Evolutionary conservation across 1,140 invertebrate genomes (phyloP).

Genomic region (Pemphigus obesinymphae): DNA sequence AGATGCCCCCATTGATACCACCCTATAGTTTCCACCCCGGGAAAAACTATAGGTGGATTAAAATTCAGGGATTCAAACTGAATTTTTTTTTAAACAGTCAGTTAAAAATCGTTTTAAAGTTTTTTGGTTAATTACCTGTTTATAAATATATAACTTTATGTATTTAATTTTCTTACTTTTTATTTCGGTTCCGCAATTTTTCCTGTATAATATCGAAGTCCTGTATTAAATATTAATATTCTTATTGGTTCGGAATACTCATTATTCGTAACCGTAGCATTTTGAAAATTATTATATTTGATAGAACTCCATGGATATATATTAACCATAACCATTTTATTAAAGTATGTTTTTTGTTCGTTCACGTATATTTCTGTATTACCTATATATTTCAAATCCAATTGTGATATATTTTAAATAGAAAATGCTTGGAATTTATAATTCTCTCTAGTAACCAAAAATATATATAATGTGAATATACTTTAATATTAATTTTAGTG

Average conservation of each 20-base stretch:
- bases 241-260: too few species aligned
- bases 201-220: conserved; percentile 42
- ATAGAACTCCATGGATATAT: conserved; percentile 47
- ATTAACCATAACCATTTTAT: too few species aligned
- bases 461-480: conserved; percentile 48
- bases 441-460: conserved; percentile 41
- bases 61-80: too few species aligned
- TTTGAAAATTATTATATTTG: conserved; percentile 53
- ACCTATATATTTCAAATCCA: not conserved
- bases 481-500: not conserved
- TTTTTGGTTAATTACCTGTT: conserved; percentile 23
- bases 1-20: too few species aligned
- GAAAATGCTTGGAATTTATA: conserved; percentile 34
- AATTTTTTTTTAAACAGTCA: too few species aligned
- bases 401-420: conserved; percentile 26
- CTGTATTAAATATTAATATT: too few species aligned
- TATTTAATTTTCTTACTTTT: not conserved
- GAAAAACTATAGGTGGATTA: too few species aligned
- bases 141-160: conserved; percentile 47
- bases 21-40: too few species aligned
- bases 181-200: conserved; percentile 45
- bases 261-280: conserved; percentile 50
- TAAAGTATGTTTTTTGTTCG: not conserved
- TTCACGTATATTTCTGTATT: not conserved
- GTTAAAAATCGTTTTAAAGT: not conserved